Conservation (phyloP, 1,140 invertebrate species). For the Nasonia vitripennis region DNA sequence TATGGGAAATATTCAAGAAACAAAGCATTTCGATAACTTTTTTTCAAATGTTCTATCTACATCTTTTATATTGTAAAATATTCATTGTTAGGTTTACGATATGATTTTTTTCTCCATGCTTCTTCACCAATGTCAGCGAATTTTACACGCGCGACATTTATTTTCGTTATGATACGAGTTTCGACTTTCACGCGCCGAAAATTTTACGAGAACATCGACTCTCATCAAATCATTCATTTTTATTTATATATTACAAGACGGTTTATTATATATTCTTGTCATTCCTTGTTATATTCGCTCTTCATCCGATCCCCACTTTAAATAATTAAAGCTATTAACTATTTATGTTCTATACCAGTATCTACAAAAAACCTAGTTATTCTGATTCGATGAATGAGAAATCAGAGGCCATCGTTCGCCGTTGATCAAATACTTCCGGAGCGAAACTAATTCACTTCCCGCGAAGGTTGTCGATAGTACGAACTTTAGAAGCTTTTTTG, state of each 20-base stretch:
- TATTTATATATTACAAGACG: conserved; percentile 60
- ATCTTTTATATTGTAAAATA: conserved; percentile 74
- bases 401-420: conserved; percentile 62
- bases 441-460: conserved; percentile 31
- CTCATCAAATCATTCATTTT: conserved; percentile 38
- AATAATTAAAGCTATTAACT: conserved; percentile 75
- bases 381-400: conserved; percentile 68
- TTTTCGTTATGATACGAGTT: conserved; percentile 24
- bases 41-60: conserved; percentile 71
- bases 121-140: conserved; percentile 55
- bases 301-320: conserved; percentile 55
- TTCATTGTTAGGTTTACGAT: conserved; percentile 75
- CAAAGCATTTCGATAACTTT: conserved; percentile 57
- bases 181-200: conserved; percentile 57
- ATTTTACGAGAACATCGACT: conserved; percentile 48
- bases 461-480: conserved; percentile 43
- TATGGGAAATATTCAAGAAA: conserved; percentile 48
- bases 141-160: conserved; percentile 49
- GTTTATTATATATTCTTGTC: conserved; percentile 52
- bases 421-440: conserved; percentile 56
- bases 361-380: conserved; percentile 73
- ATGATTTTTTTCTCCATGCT: conserved; percentile 70
- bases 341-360: conserved; percentile 66
- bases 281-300: conserved; percentile 6
- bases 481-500: conserved; percentile 13